Conservation (phyloP, 92 coral and sea anemone species). For the Chrysogorgia sp. region DNA sequence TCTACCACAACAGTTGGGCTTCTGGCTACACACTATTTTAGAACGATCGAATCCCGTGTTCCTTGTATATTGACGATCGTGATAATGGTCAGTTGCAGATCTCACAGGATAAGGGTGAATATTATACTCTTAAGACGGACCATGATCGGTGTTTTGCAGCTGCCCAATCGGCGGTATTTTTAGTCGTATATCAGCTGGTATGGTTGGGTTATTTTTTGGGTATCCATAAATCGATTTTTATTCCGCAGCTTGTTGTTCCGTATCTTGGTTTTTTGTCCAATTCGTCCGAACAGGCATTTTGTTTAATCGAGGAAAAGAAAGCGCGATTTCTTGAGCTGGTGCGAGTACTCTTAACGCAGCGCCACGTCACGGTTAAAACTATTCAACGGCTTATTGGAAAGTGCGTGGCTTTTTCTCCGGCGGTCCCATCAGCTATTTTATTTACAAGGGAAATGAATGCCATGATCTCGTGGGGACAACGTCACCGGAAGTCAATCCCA, state of each 20-base stretch:
- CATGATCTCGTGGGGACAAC: conserved; percentile 40
- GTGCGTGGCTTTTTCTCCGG: no score
- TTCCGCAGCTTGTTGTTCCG: conserved; percentile 5
- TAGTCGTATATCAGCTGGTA: conserved; percentile 6
- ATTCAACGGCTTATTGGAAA: no score
- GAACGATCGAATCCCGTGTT: conserved; percentile 5
- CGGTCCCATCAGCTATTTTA: conserved; percentile 35
- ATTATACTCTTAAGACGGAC: neutral
- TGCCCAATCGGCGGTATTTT: conserved; percentile 15
- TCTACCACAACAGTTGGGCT: conserved; percentile 4
- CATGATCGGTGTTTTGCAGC: conserved; percentile 28
- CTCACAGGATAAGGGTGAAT: conserved; percentile 11
- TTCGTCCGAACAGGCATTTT: neutral
- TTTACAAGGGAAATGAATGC: conserved; percentile 57
- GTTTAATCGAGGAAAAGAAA: no score
- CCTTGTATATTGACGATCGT: conserved; percentile 3
- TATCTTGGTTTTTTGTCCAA: conserved; percentile 24
- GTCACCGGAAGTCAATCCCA: conserved; percentile 26
- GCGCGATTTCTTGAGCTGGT: no score
- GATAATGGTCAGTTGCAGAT: conserved; percentile 4
- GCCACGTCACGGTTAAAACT: no score
- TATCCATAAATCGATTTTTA: conserved; percentile 1
- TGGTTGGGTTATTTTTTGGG: conserved; percentile 4
- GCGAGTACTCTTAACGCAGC: no score
- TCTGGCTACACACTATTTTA: neutral